Evolutionary conservation across 1,140 invertebrate species (phyloP), one percentile per base, ranked within the genome.

Genomic region (Myzus persicae): DNA sequence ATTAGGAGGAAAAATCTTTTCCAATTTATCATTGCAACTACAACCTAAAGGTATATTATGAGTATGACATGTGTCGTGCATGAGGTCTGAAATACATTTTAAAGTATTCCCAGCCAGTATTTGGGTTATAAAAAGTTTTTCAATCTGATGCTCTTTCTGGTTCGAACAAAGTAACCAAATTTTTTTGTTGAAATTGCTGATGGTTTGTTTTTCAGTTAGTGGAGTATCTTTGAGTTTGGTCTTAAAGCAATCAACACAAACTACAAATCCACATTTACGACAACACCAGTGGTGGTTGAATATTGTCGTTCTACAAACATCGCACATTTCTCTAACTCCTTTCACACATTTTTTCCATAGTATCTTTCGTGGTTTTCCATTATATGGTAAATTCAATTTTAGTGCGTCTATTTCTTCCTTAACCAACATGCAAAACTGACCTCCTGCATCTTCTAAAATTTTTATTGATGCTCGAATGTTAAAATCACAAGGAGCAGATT

Each of bases 251-350:
- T 99, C 98, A 91, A 99, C 97, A 95, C 99, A 99, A 26, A 99
- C 98, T 87, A 99, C 98, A 95, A 99, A 99, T 26, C 99, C 99
- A 95, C 99, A 99, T 95, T 99, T 99, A 90, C 97, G 97, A 95
- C 99, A 99, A 2, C 98, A 98, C 98, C 98, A 99, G 95, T 99
- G 99, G 95, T 98, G 98, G 95, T 99, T 99, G 95, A 99, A 99
- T 6, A 99, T 96, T 0, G 99, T 99, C 1, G 99, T 99, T 95
- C 99, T 98, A 95, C 99, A 99, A 1, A 99, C 98, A 95, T 99
- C 99, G 95, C 99, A 99, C 97, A 99, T 99, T 95, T 99, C 99
- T 42, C 99, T 96, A 36, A 99, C 98, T 36, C 98, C 98, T 95
- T 98, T 97, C 2, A 99, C 98, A 1, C 98, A 97, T 95, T 98